phyloP scores from a whole-genome alignment of 2,888 invertebrate genomes.

The Parnassius orleans region DNA sequence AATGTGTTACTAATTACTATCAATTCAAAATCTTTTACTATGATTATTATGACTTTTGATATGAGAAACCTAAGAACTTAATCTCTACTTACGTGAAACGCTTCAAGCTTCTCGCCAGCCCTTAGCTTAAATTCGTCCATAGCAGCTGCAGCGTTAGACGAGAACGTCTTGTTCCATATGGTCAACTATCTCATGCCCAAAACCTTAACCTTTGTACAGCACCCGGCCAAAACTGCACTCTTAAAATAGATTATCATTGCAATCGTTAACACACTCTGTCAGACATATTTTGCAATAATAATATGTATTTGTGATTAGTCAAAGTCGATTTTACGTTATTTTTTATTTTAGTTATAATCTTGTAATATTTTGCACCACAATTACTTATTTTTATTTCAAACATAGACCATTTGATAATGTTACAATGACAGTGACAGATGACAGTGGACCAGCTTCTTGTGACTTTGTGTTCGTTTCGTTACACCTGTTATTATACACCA shows the following conservation, averaged over 20 bases:
- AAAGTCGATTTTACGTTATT: neutral
- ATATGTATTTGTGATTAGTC: neutral
- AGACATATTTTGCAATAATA: neutral
- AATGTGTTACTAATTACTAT: slow-evolving; percentile 1
- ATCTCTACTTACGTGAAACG: slow-evolving; percentile 67
- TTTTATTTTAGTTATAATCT: neutral
- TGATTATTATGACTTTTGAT: neutral
- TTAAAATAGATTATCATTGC: slow-evolving; percentile 66
- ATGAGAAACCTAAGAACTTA: neutral
- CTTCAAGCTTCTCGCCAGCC: slow-evolving; percentile 73
- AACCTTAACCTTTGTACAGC: slow-evolving; percentile 77
- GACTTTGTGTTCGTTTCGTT: slow-evolving; percentile 6
- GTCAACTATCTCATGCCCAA: slow-evolving; percentile 58
- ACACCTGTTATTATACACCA: too few species aligned
- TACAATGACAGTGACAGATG: slow-evolving; percentile 17
- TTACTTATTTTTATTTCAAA: slow-evolving; percentile 28
- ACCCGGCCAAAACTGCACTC: slow-evolving; percentile 62
- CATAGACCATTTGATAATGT: slow-evolving; percentile 28
- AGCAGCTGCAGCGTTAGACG: slow-evolving; percentile 47
- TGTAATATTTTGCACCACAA: neutral
- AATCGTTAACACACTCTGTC: slow-evolving; percentile 9
- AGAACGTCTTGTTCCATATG: slow-evolving; percentile 44
- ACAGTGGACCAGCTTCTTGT: slow-evolving; percentile 16
- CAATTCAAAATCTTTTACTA: slow-evolving; percentile 25
- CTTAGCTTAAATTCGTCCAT: slow-evolving; percentile 73